phyloP scores from a whole-genome alignment of 64 coral and sea anemone genomes.

The Porites australiensis region DNA sequence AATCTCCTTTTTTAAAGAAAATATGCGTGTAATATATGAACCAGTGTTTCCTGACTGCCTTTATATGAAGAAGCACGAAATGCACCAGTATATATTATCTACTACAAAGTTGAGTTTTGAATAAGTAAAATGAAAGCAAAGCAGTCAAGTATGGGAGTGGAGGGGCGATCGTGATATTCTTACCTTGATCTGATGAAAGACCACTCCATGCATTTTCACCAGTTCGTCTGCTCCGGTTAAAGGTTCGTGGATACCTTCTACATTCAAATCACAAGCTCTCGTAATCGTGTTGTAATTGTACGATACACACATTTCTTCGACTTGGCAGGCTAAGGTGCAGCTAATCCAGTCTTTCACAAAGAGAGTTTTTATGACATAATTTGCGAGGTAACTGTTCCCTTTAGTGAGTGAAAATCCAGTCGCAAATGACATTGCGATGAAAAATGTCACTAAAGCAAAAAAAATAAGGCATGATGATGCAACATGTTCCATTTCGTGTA shows the following conservation, averaged over 20 bases:
- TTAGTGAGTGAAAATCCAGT: constrained; percentile 24
- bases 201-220: neutral
- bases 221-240: neutral
- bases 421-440: neutral
- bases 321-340: constrained; percentile 44
- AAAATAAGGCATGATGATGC: neutral
- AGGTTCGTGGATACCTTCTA: constrained; percentile 16
- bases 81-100: no score
- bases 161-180: neutral
- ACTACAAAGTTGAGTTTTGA: no score
- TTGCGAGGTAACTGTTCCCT: constrained; percentile 49
- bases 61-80: no score
- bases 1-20: no score
- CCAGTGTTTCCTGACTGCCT: no score
- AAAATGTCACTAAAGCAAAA: neutral
- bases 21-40: no score
- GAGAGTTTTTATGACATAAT: constrained; percentile 22
- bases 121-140: no score
- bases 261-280: constrained; percentile 62
- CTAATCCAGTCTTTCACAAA: constrained; percentile 60
- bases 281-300: constrained; percentile 56
- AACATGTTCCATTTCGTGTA: neutral
- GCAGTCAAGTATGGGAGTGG: no score
- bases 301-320: constrained; percentile 12
- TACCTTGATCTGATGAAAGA: constrained; percentile 83